These are phyloP conservation scores for Catostomus latipinnis DNA, from an alignment of 2,797 vertebrate genomes.

Conservation along the genomic window DNA sequence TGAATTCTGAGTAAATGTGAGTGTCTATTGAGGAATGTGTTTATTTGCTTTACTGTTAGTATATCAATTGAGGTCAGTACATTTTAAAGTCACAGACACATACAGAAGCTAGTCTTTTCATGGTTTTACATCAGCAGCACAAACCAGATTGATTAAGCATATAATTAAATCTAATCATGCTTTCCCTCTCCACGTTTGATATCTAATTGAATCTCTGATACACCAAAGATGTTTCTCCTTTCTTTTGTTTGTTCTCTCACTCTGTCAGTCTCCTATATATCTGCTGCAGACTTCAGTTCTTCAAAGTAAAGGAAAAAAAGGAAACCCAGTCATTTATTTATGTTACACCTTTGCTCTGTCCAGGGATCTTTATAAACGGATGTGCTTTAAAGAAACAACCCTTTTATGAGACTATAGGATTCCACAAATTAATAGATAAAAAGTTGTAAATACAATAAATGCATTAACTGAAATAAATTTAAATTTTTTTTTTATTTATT, in stretches of 20 bases:
- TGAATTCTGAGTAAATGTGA: too few relatives aligned
- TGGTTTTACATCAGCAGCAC: neutral
- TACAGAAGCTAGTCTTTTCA: neutral
- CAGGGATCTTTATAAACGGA: neutral
- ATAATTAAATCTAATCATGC: constrained; percentile 2
- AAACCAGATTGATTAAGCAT: neutral
- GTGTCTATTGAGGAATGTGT: too few relatives aligned
- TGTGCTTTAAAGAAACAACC: constrained; percentile 7
- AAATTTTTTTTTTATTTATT: neutral
- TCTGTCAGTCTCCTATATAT: neutral
- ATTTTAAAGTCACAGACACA: neutral
- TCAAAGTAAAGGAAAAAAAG: constrained; percentile 10
- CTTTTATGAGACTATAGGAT: neutral
- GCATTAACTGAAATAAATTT: neutral
- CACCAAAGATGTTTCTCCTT: constrained; percentile 17
- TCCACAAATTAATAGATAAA: neutral
- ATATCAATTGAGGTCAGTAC: too few relatives aligned
- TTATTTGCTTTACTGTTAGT: too few relatives aligned
- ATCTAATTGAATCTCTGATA: neutral
- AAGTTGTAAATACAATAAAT: neutral
- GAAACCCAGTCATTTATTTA: constrained; percentile 19
- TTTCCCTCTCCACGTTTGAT: neutral
- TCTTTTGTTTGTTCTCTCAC: neutral
- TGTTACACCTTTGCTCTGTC: neutral
- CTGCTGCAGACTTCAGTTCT: neutral